Conservation (phyloP, 64 coral and sea anemone genomes). For the Pocillopora verrucosa region DNA sequence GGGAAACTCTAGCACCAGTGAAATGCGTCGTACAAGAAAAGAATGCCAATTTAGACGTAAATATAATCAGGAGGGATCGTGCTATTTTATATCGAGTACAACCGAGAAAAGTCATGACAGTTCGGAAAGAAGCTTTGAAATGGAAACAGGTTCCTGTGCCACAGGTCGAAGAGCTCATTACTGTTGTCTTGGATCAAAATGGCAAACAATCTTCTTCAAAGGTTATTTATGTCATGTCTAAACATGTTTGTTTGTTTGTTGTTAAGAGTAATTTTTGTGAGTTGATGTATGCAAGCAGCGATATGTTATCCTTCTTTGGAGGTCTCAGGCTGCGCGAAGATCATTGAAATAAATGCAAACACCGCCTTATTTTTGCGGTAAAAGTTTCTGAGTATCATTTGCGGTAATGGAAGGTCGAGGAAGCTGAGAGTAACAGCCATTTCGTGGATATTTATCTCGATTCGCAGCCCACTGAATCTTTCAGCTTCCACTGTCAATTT, state of each 20-base stretch:
- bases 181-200: conserved; percentile 23
- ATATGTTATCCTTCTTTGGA: background rate
- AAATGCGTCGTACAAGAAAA: conserved; percentile 66
- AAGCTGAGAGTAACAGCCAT: too few species aligned
- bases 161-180: conserved; percentile 55
- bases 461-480: too few species aligned
- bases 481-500: too few species aligned
- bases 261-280: background rate
- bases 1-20: conserved; percentile 58
- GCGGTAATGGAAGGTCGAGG: too few species aligned
- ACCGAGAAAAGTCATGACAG: conserved; percentile 58
- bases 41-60: conserved; percentile 67
- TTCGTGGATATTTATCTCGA: too few species aligned
- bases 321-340: background rate
- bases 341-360: too few species aligned
- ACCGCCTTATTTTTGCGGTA: too few species aligned
- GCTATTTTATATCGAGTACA: conserved; percentile 73
- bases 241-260: background rate
- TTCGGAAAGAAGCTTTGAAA: conserved; percentile 61
- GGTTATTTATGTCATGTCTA: conserved; percentile 12
- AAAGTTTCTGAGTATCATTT: too few species aligned
- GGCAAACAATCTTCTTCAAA: background rate
- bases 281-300: background rate
- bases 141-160: conserved; percentile 44
- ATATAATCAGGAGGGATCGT: conserved; percentile 74